phyloP scores from a whole-genome alignment of 1,140 invertebrate species.

The Drosophila mauritiana region DNA sequence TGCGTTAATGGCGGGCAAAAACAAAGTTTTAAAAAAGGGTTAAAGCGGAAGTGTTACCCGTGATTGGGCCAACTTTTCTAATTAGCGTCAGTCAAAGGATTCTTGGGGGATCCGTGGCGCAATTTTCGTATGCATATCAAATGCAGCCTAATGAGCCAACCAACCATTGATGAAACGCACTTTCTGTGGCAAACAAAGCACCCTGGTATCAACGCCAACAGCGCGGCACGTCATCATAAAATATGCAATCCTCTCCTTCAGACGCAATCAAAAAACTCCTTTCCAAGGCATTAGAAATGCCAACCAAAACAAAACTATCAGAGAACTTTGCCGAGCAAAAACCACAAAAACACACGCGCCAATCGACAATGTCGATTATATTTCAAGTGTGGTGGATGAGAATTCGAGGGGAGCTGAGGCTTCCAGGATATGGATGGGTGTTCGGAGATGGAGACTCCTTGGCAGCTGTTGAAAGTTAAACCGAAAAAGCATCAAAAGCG shows the following conservation, averaged over 20 bases:
- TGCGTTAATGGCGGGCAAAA: constrained; percentile 52
- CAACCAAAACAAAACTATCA: constrained; percentile 67
- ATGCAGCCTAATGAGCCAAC: constrained; percentile 44
- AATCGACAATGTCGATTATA: constrained; percentile 71
- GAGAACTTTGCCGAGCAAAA: constrained; percentile 58
- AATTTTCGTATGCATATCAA: constrained; percentile 58
- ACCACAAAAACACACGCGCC: constrained; percentile 64
- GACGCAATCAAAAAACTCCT: constrained; percentile 52
- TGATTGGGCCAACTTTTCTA: constrained; percentile 68
- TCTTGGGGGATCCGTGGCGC: constrained; percentile 10
- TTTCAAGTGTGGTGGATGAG: constrained; percentile 23
- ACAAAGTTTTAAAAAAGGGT: constrained; percentile 12
- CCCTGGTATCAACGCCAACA: constrained; percentile 38
- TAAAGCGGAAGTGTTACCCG: constrained; percentile 42
- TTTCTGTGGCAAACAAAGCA: constrained; percentile 38
- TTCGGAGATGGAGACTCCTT: constrained; percentile 8
- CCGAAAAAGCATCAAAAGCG: constrained; percentile 61
- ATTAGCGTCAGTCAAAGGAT: constrained; percentile 58
- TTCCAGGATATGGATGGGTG: neutral
- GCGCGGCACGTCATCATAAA: constrained; percentile 47
- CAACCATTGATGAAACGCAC: constrained; percentile 32
- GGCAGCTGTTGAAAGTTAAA: constrained; percentile 74
- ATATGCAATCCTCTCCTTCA: constrained; percentile 51
- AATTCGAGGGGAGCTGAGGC: neutral
- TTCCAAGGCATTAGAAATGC: constrained; percentile 61